phyloP scores from a whole-genome alignment of 1,140 invertebrate genomes.

The Dendrolimus punctatus region DNA sequence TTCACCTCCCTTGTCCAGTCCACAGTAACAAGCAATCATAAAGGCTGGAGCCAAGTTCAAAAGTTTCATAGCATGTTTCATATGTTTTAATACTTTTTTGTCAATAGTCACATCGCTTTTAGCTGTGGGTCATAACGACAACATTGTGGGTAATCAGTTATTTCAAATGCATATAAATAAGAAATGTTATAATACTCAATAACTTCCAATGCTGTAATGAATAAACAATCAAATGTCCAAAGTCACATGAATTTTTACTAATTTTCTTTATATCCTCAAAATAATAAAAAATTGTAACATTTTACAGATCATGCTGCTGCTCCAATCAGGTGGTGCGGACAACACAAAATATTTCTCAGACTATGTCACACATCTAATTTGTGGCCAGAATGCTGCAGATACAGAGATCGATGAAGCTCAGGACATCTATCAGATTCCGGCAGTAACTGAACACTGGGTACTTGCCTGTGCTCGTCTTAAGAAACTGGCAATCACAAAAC shows the following conservation, averaged over 20 bases:
- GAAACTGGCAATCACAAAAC: constrained; percentile 64
- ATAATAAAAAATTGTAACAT: neutral
- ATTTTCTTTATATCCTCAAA: neutral
- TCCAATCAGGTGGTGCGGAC: constrained; percentile 88
- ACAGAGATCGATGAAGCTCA: constrained; percentile 87
- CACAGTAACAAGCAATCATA: too few species aligned
- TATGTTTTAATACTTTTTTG: too few species aligned
- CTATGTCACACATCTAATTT: constrained; percentile 91
- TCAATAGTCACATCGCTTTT: too few species aligned
- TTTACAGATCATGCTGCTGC: constrained; percentile 81
- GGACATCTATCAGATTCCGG: constrained; percentile 93
- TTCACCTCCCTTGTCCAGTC: too few species aligned
- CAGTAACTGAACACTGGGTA: constrained; percentile 90
- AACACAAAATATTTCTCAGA: constrained; percentile 88
- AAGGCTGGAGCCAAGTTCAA: too few species aligned
- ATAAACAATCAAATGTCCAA: too few species aligned
- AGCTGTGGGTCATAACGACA: too few species aligned
- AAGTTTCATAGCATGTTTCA: too few species aligned
- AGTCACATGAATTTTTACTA: too few species aligned
- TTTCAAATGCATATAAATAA: neutral
- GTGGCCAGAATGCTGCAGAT: constrained; percentile 84
- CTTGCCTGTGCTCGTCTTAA: constrained; percentile 74
- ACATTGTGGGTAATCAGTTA: neutral
- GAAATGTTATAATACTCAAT: constrained; percentile 10
- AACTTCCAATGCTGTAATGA: too few species aligned